These are phyloP conservation scores for Trichonephila clavata DNA, from an alignment of 1,140 invertebrate species.

Conservation along the genomic window DNA sequence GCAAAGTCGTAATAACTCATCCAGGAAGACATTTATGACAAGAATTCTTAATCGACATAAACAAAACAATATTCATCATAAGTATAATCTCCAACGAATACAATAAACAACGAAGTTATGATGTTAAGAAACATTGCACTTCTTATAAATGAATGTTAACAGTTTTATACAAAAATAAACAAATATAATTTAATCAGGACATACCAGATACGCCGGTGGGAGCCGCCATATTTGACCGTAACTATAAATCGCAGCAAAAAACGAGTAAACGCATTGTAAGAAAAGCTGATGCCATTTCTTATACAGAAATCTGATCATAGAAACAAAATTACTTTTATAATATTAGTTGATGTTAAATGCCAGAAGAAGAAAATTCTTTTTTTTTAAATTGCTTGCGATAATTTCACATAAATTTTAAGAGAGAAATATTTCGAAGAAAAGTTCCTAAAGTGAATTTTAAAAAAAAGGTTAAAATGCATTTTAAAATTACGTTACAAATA, in stretches of 20 bases:
- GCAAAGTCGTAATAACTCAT: conserved; percentile 8
- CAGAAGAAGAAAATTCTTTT: too few species aligned
- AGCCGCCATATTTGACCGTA: conserved; percentile 74
- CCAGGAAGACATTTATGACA: conserved; percentile 28
- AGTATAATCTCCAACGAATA: not conserved
- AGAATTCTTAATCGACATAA: conserved; percentile 11
- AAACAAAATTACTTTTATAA: too few species aligned
- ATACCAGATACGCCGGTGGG: conserved; percentile 75
- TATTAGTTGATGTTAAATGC: too few species aligned
- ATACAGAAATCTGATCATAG: not conserved
- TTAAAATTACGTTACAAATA: too few species aligned
- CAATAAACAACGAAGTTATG: not conserved
- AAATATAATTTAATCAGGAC: conserved; percentile 36
- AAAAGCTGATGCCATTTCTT: conserved; percentile 18
- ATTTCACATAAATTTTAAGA: too few species aligned
- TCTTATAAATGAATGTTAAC: too few species aligned
- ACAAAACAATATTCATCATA: not conserved
- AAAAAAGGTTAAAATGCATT: too few species aligned
- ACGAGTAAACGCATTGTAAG: conserved; percentile 57
- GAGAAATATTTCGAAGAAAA: too few species aligned
- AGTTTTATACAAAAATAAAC: too few species aligned
- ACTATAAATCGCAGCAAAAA: conserved; percentile 71
- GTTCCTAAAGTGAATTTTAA: too few species aligned
- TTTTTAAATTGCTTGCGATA: too few species aligned
- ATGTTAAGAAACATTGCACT: too few species aligned